phyloP scores from a whole-genome alignment of 2,113 vertebrate genomes.

The Hyla sarda region DNA sequence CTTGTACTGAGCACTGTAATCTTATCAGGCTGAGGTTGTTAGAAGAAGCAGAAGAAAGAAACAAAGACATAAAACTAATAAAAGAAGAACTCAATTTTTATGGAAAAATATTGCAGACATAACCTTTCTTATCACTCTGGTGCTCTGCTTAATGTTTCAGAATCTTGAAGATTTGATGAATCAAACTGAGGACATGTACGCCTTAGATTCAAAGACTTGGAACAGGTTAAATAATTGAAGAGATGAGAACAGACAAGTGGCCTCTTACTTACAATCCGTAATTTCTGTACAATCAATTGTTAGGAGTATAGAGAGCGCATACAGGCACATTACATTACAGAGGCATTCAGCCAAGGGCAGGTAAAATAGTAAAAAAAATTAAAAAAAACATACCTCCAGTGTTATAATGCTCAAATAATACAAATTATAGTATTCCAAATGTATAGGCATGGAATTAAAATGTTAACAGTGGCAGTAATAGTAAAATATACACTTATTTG shows the following conservation, averaged over 20 bases:
- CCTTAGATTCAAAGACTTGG: not conserved
- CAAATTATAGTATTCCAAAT: too few species aligned
- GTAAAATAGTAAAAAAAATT: not conserved
- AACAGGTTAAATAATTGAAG: not conserved
- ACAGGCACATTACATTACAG: not conserved
- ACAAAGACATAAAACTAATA: constrained; percentile 5
- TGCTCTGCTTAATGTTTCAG: not conserved
- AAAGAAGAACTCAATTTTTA: constrained; percentile 2
- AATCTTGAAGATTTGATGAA: not conserved
- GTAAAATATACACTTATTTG: too few species aligned
- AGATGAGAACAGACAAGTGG: not conserved
- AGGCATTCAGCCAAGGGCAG: not conserved
- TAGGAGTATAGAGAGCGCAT: not conserved
- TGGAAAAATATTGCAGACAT: not conserved
- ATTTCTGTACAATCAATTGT: not conserved
- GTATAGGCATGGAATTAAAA: too few species aligned
- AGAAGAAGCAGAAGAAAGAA: not conserved
- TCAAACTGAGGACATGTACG: not conserved
- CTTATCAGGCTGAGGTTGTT: not conserved
- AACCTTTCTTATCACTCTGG: not conserved
- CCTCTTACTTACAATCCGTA: not conserved
- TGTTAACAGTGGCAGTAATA: too few species aligned
- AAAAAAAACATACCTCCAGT: too few species aligned
- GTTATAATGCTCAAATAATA: too few species aligned
- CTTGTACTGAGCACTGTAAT: constrained; percentile 7